Evolutionary conservation across 2,888 invertebrate species (phyloP).

Genomic region (Epiblema foenella): DNA sequence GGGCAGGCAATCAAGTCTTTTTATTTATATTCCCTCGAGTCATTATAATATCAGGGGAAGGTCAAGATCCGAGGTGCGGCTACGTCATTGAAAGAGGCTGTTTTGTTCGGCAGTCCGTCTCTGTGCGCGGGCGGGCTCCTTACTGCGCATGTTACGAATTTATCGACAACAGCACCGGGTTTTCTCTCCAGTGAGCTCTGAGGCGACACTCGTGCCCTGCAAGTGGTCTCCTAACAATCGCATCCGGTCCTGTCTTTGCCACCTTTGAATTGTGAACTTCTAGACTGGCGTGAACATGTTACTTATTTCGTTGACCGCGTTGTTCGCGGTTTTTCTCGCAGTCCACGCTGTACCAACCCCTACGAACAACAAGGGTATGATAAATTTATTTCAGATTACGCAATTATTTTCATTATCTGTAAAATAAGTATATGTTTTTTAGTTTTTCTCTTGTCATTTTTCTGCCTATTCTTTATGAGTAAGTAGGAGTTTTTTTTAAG

Average conservation of each 20-base stretch:
- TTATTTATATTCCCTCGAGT: constrained; percentile 3
- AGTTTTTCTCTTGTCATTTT: constrained; percentile 18
- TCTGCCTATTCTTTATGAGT: constrained; percentile 25
- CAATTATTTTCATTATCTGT: neutral
- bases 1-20: constrained; percentile 6
- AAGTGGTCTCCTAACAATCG: constrained; percentile 68
- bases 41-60: constrained; percentile 7
- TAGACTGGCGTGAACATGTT: constrained; percentile 61
- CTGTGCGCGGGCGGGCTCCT: constrained; percentile 59
- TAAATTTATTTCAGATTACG: constrained; percentile 10
- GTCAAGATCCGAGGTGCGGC: constrained; percentile 28
- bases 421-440: neutral
- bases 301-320: constrained; percentile 73
- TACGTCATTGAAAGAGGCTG: constrained; percentile 33
- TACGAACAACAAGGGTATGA: constrained; percentile 74
- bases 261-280: constrained; percentile 27
- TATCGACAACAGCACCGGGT: constrained; percentile 77
- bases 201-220: constrained; percentile 73
- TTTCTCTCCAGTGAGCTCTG: constrained; percentile 66
- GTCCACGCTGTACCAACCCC: constrained; percentile 73
- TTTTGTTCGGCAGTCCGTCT: constrained; percentile 56
- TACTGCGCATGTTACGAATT: constrained; percentile 82
- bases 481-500: constrained; percentile 32
- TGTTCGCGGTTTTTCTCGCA: constrained; percentile 73
- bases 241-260: constrained; percentile 54